Conservation (phyloP, 2,888 invertebrate species). For the Steinernema scapterisci region DNA sequence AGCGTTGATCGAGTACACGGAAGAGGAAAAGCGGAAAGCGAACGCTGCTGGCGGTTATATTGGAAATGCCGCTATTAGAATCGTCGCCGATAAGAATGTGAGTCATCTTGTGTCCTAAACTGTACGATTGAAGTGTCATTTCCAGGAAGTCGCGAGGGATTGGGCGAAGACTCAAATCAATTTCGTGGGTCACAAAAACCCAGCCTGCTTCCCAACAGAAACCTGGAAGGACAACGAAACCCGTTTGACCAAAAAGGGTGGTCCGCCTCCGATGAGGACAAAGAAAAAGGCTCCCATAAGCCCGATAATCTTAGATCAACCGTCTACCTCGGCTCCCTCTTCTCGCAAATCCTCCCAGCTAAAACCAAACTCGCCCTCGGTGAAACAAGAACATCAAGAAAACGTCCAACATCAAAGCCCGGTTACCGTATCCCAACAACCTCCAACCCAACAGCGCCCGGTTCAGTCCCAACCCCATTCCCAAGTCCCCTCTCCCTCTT, state of each 20-base stretch:
- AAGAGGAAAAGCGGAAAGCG: neutral
- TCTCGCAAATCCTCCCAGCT: no score
- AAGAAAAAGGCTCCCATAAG: no score
- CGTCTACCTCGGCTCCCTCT: no score
- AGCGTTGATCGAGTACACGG: neutral
- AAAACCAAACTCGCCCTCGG: no score
- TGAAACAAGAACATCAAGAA: no score
- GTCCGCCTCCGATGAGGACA: neutral
- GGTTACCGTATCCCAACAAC: conserved; percentile 4
- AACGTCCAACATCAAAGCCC: neutral
- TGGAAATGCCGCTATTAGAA: neutral
- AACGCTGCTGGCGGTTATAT: neutral
- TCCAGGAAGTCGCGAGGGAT: neutral
- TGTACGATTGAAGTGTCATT: neutral
- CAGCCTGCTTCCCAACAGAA: neutral
- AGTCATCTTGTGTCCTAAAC: neutral
- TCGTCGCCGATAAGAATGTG: neutral
- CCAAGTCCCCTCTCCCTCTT: neutral
- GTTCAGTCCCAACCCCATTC: neutral
- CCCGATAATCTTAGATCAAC: no score
- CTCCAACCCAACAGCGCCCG: neutral
- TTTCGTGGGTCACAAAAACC: neutral
- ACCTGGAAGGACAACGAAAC: neutral
- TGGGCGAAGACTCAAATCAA: neutral
- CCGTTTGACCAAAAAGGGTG: neutral